Base-by-base conservation (phyloP, 2,888 invertebrate species). In the Sarcophaga subvicina region DNA sequence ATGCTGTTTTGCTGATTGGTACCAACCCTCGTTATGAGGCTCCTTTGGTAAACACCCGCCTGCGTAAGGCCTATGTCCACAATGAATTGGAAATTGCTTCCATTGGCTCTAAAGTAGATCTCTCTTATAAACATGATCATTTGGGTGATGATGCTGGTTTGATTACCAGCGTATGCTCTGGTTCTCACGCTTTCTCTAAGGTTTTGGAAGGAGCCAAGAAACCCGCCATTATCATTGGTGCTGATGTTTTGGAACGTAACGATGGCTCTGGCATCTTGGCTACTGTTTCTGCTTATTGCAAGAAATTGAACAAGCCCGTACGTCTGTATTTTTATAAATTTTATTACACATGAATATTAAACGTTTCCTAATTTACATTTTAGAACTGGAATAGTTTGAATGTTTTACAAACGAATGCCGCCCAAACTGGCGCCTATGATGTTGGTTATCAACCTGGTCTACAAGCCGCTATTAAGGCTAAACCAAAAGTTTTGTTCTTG, bases 11-110 rank as follows among this genome's bases (percentile, higher is more conserved):
- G 0, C 94, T 99, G 76, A 96, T 99, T 90, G 99, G 99, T 80
- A 98, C 99, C 2, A 99, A 99, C 94, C 98, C 99, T 0, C 96
- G 99, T 76, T 98, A 97, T 93, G 99, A 99, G 94, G 99, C 99
- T 63, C 99, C 99, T 1, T 94, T 99, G 49, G 94, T 99, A 84
- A 99, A 99, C 94, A 97, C 99, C 0, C 96, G 99, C 90, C 96
- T 99, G 88, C 96, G 99, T 85, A 99, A 99, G 94, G 96, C 97
- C 84, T 99, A 97, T 94, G 95, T 99, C n/a, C 98, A 99, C 92
- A 98, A 98, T 93, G 99, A 99, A 92, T 95, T 97, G 22, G 95
- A 96, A 87, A 94, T 99, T 66, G 99, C 97, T 0, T 93, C 98
- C 60, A 95, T 99, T 90, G 99, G 99, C 12, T 96, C 98, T 0